Evolutionary conservation across 2,888 invertebrate species (phyloP).

Genomic region (Mesorhabditis spiculigera): DNA sequence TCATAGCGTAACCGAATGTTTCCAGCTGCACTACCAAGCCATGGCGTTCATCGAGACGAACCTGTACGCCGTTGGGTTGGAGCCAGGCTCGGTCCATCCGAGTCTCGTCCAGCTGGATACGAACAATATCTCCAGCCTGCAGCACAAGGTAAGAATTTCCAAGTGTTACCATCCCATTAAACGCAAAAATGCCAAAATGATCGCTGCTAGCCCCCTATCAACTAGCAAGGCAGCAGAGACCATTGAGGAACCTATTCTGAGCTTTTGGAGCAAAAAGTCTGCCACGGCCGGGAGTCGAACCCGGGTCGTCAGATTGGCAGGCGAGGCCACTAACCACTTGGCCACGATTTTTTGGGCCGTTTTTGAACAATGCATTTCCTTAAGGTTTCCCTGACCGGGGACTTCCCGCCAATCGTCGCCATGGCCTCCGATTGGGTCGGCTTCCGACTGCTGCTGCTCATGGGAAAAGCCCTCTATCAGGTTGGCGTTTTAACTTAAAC

Average conservation of each 20-base stretch:
- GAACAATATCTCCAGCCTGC: slow-evolving; percentile 38
- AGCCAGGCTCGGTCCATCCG: slow-evolving; percentile 48
- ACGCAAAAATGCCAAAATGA: no score
- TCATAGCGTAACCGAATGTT: no score
- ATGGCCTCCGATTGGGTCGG: slow-evolving; percentile 58
- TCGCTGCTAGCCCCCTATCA: no score
- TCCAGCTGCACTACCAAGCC: slow-evolving; percentile 42
- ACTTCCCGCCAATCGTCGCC: slow-evolving; percentile 46
- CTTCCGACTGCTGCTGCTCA: slow-evolving; percentile 49
- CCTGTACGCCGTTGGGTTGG: slow-evolving; percentile 52
- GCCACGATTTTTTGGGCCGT: neutral
- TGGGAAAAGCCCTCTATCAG: slow-evolving; percentile 32
- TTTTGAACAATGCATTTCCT: slow-evolving; percentile 3
- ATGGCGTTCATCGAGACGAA: slow-evolving; percentile 54
- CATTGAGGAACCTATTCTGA: no score
- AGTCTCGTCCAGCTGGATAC: slow-evolving; percentile 50
- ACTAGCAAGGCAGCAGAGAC: no score
- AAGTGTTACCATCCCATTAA: no score
- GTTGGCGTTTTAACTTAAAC: no score
- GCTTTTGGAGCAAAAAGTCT: neutral
- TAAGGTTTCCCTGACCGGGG: slow-evolving; percentile 45
- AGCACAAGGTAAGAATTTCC: slow-evolving; percentile 30
- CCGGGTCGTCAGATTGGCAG: neutral
- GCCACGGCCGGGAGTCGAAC: neutral
- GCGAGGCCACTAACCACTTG: neutral